A percentile compares a stretch with the other conserved stretches of the same genome.
These are phyloP conservation scores for Molanna angustata DNA, from an alignment of 2,888 invertebrate genomes.

Conservation along the genomic window DNA sequence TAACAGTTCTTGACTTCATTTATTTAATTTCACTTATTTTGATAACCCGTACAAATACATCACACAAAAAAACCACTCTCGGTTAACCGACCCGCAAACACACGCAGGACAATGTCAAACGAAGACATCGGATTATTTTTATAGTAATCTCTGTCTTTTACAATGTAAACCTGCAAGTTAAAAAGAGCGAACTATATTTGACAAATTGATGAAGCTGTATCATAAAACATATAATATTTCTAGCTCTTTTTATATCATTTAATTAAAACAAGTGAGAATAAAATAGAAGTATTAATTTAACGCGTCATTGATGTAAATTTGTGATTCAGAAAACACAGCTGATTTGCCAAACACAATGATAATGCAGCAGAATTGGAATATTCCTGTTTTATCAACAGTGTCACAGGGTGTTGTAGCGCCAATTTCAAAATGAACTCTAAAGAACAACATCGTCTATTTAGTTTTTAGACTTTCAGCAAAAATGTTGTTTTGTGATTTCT, in stretches of 20 bases:
- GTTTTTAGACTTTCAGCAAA: too few species aligned
- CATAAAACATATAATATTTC: constrained; percentile 7
- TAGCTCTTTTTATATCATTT: constrained; percentile 13
- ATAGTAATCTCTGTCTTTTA: too few species aligned
- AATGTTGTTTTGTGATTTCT: too few species aligned
- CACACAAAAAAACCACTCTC: constrained; percentile 16
- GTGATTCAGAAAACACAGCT: constrained; percentile 25
- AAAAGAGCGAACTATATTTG: too few species aligned
- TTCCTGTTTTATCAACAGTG: constrained; percentile 20
- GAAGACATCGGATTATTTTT: too few species aligned
- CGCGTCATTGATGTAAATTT: too few species aligned
- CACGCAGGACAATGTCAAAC: constrained; percentile 6
- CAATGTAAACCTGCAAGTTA: too few species aligned
- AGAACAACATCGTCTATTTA: too few species aligned
- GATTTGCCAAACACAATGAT: constrained; percentile 25
- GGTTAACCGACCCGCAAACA: constrained; percentile 21
- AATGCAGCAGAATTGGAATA: too few species aligned
- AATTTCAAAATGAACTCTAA: not conserved
- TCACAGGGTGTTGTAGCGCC: not conserved
- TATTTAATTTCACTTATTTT: constrained; percentile 39
- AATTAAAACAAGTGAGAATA: constrained; percentile 7
- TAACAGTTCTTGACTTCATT: constrained; percentile 53
- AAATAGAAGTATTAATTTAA: constrained; percentile 11
- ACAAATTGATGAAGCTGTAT: too few species aligned
- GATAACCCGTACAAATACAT: constrained; percentile 23